Base-by-base conservation (phyloP, 2,797 vertebrate genomes). In the Poecilia gillii region DNA sequence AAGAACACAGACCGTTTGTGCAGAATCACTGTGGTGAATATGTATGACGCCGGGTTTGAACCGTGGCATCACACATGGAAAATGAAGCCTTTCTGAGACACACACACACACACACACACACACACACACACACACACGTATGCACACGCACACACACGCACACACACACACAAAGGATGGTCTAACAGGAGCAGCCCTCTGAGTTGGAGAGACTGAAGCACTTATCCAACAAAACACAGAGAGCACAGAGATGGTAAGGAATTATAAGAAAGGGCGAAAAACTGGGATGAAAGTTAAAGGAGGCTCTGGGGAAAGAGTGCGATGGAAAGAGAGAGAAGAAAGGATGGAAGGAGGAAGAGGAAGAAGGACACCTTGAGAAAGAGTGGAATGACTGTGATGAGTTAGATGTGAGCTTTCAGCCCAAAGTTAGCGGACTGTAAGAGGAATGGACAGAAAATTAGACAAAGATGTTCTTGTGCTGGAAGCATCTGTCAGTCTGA, bases 401-500 rank as follows among this genome's bases (percentile, higher is more conserved):
- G 77, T 77, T 70, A 47, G 70, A 57, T 12, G 0, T 46, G 81
- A 11, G 41, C 76, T 87, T 80, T 75, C 39, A 76, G 33, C 46
- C 33, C 76, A 41, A 79, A 86, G 71, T 83, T 76, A 33, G 80
- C 64, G 57, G 73, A 76, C 6, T 79, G 43, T 59, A 79, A 75
- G 49, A 39, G 33, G 8, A 45, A 62, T 53, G 28, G 77, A 79
- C 62, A 53, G 62, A 31, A n/a, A 75, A 83, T 78, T 70, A 89
- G 77, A 85, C 70, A 81, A 75, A 82, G 81, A 81, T 47, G 82
- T 82, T 85, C 84, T 84, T 84, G 80, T 66, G 70, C 55, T 78
- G 73, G 84, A 80, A 88, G 89, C 81, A 81, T 88, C 88, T 82
- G 86, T 90, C 89, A 93, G 82, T 78, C 75, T 85, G 71, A 79